A percentile compares a stretch with the other conserved stretches of the same genome.
phyloP scores from a whole-genome alignment of 1,140 invertebrate species.

The Pseudoatta argentina region DNA sequence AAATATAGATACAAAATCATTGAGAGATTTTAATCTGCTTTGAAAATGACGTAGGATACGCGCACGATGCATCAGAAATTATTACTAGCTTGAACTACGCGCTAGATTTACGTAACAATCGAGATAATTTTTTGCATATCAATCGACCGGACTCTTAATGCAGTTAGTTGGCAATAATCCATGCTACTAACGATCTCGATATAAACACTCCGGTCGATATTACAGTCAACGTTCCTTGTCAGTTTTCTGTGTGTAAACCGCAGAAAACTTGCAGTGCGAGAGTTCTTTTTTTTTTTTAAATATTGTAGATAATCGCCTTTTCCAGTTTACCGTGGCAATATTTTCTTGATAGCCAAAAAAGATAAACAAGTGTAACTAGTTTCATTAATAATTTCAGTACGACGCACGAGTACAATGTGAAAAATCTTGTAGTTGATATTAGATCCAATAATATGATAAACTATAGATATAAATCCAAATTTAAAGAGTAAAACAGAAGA shows the following conservation, averaged over 20 bases:
- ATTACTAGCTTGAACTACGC: background rate
- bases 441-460: background rate
- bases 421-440: background rate
- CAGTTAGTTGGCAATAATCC: conserved; percentile 19
- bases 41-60: background rate
- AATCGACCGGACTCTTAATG: conserved; percentile 4
- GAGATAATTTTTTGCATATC: conserved; percentile 20
- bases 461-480: background rate
- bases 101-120: conserved; percentile 56
- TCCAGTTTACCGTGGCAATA: conserved; percentile 17
- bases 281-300: background rate
- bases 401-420: background rate
- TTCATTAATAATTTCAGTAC: conserved; percentile 39
- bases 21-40: background rate
- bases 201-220: conserved; percentile 39
- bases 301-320: conserved; percentile 12
- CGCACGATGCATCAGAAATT: conserved; percentile 17
- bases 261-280: background rate
- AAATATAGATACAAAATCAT: background rate
- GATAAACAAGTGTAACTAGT: conserved; percentile 11
- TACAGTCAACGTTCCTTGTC: conserved; percentile 21
- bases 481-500: background rate
- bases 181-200: conserved; percentile 40
- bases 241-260: conserved; percentile 21
- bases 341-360: conserved; percentile 14